Percentiles rank a stretch among this genome's conserved stretches.
Conservation (phyloP, 2,888 invertebrate genomes). For the Aporophyla nigra region DNA sequence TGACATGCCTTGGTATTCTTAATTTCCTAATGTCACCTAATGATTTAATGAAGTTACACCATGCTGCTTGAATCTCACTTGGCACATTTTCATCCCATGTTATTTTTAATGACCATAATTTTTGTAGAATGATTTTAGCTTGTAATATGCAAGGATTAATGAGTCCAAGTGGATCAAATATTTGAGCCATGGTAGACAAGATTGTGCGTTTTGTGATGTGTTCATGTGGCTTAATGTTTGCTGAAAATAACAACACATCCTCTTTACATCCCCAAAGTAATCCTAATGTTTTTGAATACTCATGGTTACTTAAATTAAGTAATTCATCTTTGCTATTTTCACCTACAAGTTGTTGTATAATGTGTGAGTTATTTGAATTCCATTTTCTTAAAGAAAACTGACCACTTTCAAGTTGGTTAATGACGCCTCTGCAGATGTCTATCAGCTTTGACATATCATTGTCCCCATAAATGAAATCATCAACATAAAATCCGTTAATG, state of each 20-base stretch:
- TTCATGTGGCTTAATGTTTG: background rate
- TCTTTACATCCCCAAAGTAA: slow-evolving; percentile 17
- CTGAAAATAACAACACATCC: slow-evolving; percentile 19
- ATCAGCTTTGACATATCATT: background rate
- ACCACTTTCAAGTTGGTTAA: slow-evolving; percentile 3
- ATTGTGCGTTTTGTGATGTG: slow-evolving; percentile 10
- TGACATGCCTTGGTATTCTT: slow-evolving; percentile 7
- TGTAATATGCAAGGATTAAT: slow-evolving; percentile 25
- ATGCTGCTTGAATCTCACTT: slow-evolving; percentile 11
- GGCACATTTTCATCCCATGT: slow-evolving; percentile 15
- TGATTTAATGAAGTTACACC: slow-evolving; percentile 18
- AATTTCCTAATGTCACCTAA: background rate
- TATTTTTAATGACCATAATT: slow-evolving; percentile 22
- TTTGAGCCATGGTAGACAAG: slow-evolving; percentile 17
- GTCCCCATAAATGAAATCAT: background rate
- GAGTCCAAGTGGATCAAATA: slow-evolving; percentile 28
- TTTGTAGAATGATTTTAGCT: too few species aligned
- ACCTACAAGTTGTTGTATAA: slow-evolving; percentile 1
- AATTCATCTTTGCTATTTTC: slow-evolving; percentile 5
- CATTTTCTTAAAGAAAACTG: slow-evolving; percentile 9
- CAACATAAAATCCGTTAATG: background rate
- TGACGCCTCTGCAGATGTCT: background rate
- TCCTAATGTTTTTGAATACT: slow-evolving; percentile 20
- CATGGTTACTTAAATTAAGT: slow-evolving; percentile 12
- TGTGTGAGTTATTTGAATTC: slow-evolving; percentile 15